Percentiles rank a stretch among this genome's conserved stretches.
Conservation (phyloP, 2,113 vertebrate species). For the Nipponia nippon region DNA sequence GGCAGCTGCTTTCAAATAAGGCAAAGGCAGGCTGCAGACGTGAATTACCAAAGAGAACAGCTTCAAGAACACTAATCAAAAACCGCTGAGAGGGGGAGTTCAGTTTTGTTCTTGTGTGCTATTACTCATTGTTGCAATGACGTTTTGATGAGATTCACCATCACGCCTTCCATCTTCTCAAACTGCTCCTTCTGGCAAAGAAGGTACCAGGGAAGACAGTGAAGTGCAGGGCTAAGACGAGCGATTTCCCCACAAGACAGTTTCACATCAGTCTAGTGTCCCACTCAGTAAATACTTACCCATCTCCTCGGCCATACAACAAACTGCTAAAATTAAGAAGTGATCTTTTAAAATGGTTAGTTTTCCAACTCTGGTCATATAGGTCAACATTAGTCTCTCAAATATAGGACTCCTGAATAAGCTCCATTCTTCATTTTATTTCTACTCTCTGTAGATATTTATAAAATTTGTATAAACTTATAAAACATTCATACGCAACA, state of each 20-base stretch:
- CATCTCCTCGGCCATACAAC: background rate
- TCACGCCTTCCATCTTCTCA: background rate
- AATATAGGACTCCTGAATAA: background rate
- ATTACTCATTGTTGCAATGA: background rate
- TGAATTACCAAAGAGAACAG: background rate
- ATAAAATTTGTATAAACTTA: background rate
- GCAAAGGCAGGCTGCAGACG: background rate
- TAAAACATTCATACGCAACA: background rate
- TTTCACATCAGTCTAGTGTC: background rate
- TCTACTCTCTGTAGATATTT: background rate
- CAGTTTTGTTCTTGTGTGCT: background rate
- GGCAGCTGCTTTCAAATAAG: background rate
- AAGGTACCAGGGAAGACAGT: background rate
- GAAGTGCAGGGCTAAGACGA: background rate
- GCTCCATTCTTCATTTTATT: background rate
- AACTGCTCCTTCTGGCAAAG: background rate
- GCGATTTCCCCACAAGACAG: background rate
- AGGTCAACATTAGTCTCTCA: background rate
- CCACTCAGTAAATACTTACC: background rate
- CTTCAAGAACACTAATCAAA: background rate
- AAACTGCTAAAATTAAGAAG: background rate
- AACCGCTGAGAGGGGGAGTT: background rate
- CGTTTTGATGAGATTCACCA: background rate
- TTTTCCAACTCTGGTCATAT: background rate
- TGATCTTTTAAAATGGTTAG: background rate